A percentile compares a stretch with the other conserved stretches of the same genome.
These are phyloP conservation scores for Berghia stephanieae DNA, from an alignment of 1,140 invertebrate genomes.

Conservation along the genomic window DNA sequence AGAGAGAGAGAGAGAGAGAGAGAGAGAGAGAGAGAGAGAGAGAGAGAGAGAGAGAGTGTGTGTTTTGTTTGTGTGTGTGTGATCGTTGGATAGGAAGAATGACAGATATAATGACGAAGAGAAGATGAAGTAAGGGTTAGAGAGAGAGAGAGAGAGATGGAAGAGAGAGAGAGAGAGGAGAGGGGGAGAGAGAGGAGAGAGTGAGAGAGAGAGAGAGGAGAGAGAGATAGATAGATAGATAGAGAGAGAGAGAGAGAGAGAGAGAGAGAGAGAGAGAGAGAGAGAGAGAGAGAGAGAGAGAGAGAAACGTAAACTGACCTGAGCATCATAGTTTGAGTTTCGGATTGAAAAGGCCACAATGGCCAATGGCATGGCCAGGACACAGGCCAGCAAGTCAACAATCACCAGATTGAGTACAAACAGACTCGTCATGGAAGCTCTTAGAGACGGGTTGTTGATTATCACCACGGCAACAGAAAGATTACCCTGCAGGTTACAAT, in stretches of 20 bases:
- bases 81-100: too few species aligned
- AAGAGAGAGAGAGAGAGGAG: too few species aligned
- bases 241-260: background rate
- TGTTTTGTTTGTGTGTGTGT: too few species aligned
- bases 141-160: conserved; percentile 10
- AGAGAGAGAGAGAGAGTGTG: background rate
- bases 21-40: background rate
- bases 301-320: too few species aligned
- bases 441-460: conserved; percentile 20
- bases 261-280: background rate
- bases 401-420: conserved; percentile 36
- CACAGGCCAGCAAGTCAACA: conserved; percentile 30
- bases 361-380: conserved; percentile 9
- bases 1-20: conserved; percentile 3
- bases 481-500: conserved; percentile 28
- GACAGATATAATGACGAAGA: too few species aligned
- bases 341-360: conserved; percentile 25
- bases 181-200: background rate
- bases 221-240: background rate
- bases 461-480: conserved; percentile 27
- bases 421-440: conserved; percentile 28
- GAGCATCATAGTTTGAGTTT: too few species aligned
- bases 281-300: background rate
- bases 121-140: background rate
- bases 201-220: background rate